Evolutionary conservation across 2,113 vertebrate species (phyloP), one percentile per base, ranked within the genome.

Genomic region (Bagarius yarrelli): DNA sequence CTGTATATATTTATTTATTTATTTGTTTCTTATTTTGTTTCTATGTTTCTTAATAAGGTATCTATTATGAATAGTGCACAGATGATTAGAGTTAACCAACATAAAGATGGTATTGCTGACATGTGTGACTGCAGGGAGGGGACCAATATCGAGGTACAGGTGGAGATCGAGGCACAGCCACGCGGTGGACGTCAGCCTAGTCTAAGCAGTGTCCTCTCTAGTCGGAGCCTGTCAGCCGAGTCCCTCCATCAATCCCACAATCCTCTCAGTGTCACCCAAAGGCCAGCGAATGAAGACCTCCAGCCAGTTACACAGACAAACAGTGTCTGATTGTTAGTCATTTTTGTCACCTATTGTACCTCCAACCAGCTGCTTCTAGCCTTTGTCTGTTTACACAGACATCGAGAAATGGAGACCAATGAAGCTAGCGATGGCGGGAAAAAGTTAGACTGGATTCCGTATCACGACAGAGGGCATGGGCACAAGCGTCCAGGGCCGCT

Each of bases 101-200:
- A 21, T 16, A 18, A 36, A 44, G 57, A n/a, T 70, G 21, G 71
- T 25, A 73, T 36, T 83, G 21, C 76, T 82, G 13, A 18, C 25
- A 16, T 56, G n/a, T 81, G 73, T 72, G 18, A 32, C 82, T 61
- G 8, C 89, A 95, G 93, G 86, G 94, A 94, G 52, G 90, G 93
- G 52, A 91, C 89, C 69, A 94, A 94, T 79, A 92, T 94, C 25
- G 93, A 96, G 83, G 94, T 96, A 71, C 93, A 88, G 73, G 95
- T 95, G 86, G 94, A 93, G 8, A 93, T 95, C 0, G 95, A 95
- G 85, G 91, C 87, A 0, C 92, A 93, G 61, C 95, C 91, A 0
- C 87, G 84, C 57, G 89, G 91, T 4, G 90, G 81, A 34, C 88
- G 87, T 34, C 92, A 93, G 85, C 91, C 90, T 83, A 95, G 94